Percentiles rank a stretch among this genome's conserved stretches.
phyloP scores from a whole-genome alignment of 2,888 invertebrate genomes.

The Desoria tigrina region DNA sequence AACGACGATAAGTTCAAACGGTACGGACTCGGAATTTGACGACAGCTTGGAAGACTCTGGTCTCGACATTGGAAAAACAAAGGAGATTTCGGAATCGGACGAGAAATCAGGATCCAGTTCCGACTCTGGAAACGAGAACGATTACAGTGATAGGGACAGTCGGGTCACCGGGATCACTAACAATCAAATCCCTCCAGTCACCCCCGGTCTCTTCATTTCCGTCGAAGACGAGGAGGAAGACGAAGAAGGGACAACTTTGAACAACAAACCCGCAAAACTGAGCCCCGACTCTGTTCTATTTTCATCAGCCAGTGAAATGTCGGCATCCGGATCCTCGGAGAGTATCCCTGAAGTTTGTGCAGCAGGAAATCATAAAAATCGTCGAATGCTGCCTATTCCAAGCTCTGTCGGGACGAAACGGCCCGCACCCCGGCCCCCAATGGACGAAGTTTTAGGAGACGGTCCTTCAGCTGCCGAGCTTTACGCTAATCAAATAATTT shows the following conservation, averaged over 20 bases:
- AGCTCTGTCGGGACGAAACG: conserved; percentile 25
- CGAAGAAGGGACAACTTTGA: background rate
- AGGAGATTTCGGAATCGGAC: conserved; percentile 47
- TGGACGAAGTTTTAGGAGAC: background rate
- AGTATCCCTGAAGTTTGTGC: conserved; percentile 48
- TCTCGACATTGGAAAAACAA: conserved; percentile 45
- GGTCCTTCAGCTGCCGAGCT: conserved; percentile 20
- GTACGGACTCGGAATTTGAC: conserved; percentile 49
- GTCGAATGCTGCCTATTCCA: conserved; percentile 3
- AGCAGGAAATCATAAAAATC: conserved; percentile 5
- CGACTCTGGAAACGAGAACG: conserved; percentile 53
- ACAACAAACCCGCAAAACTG: conserved; percentile 42
- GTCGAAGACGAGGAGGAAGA: conserved; percentile 40
- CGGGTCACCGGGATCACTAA: background rate
- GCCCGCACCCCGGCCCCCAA: conserved; percentile 43
- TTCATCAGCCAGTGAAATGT: conserved; percentile 49
- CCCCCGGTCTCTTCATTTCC: conserved; percentile 46
- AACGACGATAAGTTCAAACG: conserved; percentile 22
- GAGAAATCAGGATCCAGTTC: conserved; percentile 51
- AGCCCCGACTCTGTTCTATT: conserved; percentile 53
- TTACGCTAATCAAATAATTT: conserved; percentile 33
- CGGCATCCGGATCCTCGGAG: conserved; percentile 47
- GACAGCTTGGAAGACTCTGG: conserved; percentile 54
- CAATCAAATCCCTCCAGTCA: conserved; percentile 5
- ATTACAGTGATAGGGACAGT: conserved; percentile 44